Conservation (phyloP, 2,888 invertebrate genomes). For the Apodemia zela region DNA sequence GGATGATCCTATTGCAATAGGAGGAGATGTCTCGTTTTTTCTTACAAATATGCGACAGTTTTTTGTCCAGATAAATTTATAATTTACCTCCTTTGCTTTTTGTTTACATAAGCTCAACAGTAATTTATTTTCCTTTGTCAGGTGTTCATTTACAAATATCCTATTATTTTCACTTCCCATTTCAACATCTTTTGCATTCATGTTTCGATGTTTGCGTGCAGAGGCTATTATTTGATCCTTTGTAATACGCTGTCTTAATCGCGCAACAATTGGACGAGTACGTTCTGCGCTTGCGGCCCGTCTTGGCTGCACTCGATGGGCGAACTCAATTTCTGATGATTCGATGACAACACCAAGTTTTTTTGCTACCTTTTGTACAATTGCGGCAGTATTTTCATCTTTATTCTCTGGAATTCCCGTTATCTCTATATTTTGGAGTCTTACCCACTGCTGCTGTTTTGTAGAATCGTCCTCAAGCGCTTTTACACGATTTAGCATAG, state of each 20-base stretch:
- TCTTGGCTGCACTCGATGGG: conserved; percentile 25
- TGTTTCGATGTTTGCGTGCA: neutral
- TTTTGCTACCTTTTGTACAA: conserved; percentile 21
- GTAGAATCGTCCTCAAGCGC: neutral
- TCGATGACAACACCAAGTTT: conserved; percentile 22
- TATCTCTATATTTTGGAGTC: conserved; percentile 27
- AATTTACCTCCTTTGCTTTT: conserved; percentile 19
- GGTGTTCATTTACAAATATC: conserved; percentile 22
- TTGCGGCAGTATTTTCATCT: conserved; percentile 19
- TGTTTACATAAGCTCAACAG: conserved; percentile 15
- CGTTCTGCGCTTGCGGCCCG: neutral
- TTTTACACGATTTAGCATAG: neutral
- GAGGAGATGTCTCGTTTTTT: conserved; percentile 20
- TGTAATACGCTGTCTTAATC: neutral
- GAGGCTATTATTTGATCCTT: conserved; percentile 1
- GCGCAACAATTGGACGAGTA: conserved; percentile 1
- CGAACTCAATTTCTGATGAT: conserved; percentile 24
- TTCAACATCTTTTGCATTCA: conserved; percentile 13
- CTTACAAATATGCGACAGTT: conserved; percentile 21
- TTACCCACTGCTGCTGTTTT: conserved; percentile 26
- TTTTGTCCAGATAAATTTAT: conserved; percentile 23
- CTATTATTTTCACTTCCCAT: conserved; percentile 19
- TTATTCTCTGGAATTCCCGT: conserved; percentile 23
- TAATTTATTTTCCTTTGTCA: conserved; percentile 22
- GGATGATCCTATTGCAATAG: conserved; percentile 9